Base-by-base conservation (phyloP, 1,140 invertebrate genomes). In the Gonioctena quinquepunctata region DNA sequence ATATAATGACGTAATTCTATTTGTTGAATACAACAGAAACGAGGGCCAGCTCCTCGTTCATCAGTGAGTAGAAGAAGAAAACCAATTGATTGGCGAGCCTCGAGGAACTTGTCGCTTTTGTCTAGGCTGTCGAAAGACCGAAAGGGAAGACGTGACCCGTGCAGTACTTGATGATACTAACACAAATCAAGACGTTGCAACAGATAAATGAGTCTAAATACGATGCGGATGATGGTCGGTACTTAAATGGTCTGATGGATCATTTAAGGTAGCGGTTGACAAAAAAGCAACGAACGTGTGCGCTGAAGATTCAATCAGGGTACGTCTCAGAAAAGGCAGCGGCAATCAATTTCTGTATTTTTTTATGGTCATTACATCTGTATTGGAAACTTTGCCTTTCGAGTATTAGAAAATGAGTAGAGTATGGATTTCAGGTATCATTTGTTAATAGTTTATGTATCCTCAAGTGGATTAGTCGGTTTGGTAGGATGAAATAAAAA, bases 81-180 rank as follows among this genome's bases (percentile, higher is more conserved):
- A 7, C 25, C 21, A 7, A 59, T 25, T 59, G 21, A 59, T 52
- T 18, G 50, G 16, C 8, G n/a, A 52, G 8, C 23, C 56, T 22
- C 23, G 16, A 59, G 23, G n/a, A 59, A 25, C 21, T 23, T 59
- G 56, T 26, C 56, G n/a, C 56, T 59, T 59, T 16, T 59, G n/a
- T 59, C 21, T 22, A 25, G 23, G 21, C 21, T 59, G 25, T 59
- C 25, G 56, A 42, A 42, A 42, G 33, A 42, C n/a, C n/a, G n/a
- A 52, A n/a, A 6, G 16, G 16, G 8, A n/a, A 42, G 8, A 42
- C 52, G 52, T 56, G 52, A 56, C 52, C 52, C 23, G 56, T 59
- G 56, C 56, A 1, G 21, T 59, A 59, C 25, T n/a, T n/a, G 25
- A 26, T 13, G 56, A 16, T 25, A 25, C 56, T 59, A 25, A 16